These are phyloP conservation scores for Hetaerina americana DNA, from an alignment of 1,140 invertebrate species.

Conservation along the genomic window DNA sequence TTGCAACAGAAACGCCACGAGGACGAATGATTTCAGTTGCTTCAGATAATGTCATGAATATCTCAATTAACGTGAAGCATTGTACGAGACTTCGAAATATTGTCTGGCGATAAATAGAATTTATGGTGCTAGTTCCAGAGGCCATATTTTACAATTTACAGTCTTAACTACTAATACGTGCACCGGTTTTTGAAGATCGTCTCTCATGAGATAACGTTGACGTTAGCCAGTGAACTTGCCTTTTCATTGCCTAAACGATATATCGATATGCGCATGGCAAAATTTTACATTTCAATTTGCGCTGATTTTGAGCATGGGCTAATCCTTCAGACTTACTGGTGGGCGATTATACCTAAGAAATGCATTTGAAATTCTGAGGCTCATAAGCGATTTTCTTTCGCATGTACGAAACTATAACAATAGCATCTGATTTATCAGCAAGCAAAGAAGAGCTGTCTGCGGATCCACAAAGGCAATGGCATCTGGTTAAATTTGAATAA, in stretches of 20 bases:
- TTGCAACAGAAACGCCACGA: slow-evolving; percentile 18
- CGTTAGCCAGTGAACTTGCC: not conserved
- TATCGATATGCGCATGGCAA: not conserved
- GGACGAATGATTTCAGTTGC: slow-evolving; percentile 17
- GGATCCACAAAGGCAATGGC: no score
- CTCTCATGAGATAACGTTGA: not conserved
- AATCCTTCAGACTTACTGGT: not conserved
- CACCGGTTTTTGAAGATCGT: not conserved
- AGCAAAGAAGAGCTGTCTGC: not conserved
- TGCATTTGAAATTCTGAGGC: not conserved
- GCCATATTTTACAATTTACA: not conserved
- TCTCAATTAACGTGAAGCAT: not conserved
- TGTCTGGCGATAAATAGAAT: not conserved
- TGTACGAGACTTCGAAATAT: not conserved
- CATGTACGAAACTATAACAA: not conserved
- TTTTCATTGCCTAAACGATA: not conserved
- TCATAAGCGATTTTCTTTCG: not conserved
- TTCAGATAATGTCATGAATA: not conserved
- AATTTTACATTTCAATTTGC: not conserved
- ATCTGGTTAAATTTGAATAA: no score
- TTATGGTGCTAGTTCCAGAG: not conserved
- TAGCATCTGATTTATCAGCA: not conserved
- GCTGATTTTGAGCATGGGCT: not conserved
- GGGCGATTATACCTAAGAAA: not conserved
- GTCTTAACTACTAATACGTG: not conserved